These are phyloP conservation scores for Drosophila greeni DNA, from an alignment of 2,888 invertebrate genomes.

Conservation along the genomic window DNA sequence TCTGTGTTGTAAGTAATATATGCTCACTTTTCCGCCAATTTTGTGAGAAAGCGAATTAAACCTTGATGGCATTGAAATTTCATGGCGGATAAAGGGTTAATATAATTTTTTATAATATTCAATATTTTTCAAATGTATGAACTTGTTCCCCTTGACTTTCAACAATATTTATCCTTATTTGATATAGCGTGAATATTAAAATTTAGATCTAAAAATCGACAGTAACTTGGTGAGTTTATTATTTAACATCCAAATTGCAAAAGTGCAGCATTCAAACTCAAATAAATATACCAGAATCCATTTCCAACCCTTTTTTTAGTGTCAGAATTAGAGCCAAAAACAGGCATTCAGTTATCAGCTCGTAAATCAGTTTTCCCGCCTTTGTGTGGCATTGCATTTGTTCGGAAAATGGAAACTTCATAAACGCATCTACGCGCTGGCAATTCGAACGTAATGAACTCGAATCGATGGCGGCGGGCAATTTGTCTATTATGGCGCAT, in stretches of 20 bases:
- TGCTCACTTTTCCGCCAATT: too few species aligned
- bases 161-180: not conserved
- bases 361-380: conserved; percentile 44
- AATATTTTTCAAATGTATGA: not conserved
- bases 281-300: not conserved
- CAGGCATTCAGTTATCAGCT: not conserved
- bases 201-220: not conserved
- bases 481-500: conserved; percentile 70
- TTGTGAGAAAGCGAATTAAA: too few species aligned
- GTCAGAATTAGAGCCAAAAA: not conserved
- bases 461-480: conserved; percentile 34
- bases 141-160: not conserved
- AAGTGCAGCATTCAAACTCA: not conserved
- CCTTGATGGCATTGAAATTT: too few species aligned
- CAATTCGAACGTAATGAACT: conserved; percentile 63
- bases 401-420: conserved; percentile 42
- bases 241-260: not conserved
- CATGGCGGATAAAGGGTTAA: too few species aligned
- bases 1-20: too few species aligned
- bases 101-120: too few species aligned
- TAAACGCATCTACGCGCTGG: conserved; percentile 61
- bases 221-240: not conserved
- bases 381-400: conserved; percentile 24
- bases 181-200: too few species aligned
- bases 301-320: not conserved